Evolutionary conservation across 2,888 invertebrate genomes (phyloP).

Genomic region (Rhaphigaster nebulosa): DNA sequence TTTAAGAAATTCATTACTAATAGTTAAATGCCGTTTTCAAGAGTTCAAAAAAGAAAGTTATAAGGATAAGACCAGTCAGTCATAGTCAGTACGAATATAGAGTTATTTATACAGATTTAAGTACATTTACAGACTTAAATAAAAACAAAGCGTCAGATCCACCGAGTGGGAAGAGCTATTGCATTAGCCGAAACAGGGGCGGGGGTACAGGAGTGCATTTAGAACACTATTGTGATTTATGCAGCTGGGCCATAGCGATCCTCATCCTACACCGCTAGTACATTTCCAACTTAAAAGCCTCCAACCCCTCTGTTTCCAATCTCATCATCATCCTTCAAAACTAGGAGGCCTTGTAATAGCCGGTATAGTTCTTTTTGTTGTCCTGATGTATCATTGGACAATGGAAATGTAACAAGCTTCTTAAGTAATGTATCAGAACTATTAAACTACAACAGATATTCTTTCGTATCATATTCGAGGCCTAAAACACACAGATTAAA

Average conservation of each 20-base stretch:
- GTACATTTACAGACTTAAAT: not conserved
- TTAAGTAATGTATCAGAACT: too few species aligned
- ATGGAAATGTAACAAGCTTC: too few species aligned
- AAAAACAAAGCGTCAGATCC: not conserved
- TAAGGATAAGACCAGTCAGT: not conserved
- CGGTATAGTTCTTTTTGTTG: not conserved
- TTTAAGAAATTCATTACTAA: not conserved
- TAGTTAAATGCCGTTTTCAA: not conserved
- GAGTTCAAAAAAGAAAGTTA: too few species aligned
- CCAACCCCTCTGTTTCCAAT: not conserved
- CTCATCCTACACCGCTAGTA: conserved; percentile 1
- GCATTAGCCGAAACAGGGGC: not conserved
- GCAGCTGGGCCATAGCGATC: not conserved
- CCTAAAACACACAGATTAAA: too few species aligned
- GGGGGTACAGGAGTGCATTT: conserved; percentile 2
- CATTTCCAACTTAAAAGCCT: conserved; percentile 38
- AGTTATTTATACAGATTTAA: not conserved
- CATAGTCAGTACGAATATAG: not conserved
- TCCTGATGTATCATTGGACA: too few species aligned
- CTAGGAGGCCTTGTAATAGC: not conserved
- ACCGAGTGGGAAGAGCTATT: not conserved
- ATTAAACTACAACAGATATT: too few species aligned
- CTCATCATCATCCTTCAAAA: not conserved
- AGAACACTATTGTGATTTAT: conserved; percentile 42
- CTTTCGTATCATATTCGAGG: too few species aligned